Conservation (phyloP, 2,113 vertebrate genomes). For the Lamprologus ornatipinnis region DNA sequence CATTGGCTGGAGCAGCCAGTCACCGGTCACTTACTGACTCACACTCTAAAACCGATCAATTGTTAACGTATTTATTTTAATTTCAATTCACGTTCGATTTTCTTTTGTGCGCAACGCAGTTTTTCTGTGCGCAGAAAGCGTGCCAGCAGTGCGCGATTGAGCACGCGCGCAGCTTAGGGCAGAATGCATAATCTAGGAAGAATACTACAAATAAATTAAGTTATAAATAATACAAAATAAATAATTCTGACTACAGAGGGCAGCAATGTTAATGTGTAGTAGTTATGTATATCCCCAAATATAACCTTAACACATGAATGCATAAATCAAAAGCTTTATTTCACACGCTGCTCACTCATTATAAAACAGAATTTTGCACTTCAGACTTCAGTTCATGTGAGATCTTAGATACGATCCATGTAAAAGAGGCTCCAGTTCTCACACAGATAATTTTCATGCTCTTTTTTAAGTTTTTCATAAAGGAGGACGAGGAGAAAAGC, state of each 20-base stretch:
- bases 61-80: neutral
- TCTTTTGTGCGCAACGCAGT: accelerated
- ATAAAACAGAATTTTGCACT: neutral
- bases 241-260: neutral
- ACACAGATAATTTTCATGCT: neutral
- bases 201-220: too few relatives aligned
- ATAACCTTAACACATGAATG: neutral
- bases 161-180: accelerated
- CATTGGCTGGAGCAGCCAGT: neutral
- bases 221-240: too few relatives aligned
- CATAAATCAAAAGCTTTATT: neutral
- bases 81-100: neutral
- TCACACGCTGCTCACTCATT: neutral
- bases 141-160: neutral
- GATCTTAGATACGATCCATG: neutral
- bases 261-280: accelerated
- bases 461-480: neutral
- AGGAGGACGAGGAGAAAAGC: neutral
- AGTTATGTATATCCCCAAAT: neutral
- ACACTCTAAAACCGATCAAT: neutral
- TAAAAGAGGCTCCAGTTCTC: neutral
- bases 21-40: neutral
- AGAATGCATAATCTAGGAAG: too few relatives aligned
- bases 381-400: neutral
- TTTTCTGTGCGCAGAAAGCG: accelerated